Evolutionary conservation across 2,797 vertebrate genomes (phyloP).

Genomic region (Thalassophryne amazonica): DNA sequence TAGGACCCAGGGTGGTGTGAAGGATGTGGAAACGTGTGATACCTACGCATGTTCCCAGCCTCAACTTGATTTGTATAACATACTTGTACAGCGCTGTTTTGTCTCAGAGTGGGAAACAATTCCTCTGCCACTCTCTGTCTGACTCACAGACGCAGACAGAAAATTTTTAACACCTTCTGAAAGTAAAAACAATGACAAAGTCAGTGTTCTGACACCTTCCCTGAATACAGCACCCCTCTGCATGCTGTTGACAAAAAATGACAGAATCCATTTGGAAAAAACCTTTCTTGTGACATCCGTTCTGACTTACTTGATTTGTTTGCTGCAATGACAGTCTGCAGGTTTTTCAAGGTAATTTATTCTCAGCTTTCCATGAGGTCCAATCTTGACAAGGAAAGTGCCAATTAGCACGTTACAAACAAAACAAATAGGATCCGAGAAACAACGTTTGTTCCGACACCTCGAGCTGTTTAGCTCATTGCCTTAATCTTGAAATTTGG

Average conservation of each 20-base stretch:
- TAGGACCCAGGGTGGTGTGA: no score
- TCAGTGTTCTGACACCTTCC: slow-evolving; percentile 50
- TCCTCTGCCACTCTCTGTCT: slow-evolving; percentile 23
- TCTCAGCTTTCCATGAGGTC: slow-evolving; percentile 1
- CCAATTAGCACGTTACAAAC: background rate
- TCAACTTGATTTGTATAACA: no score
- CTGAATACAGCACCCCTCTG: slow-evolving; percentile 37
- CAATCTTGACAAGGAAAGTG: background rate
- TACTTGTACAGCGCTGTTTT: slow-evolving; percentile 45
- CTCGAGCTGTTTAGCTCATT: no score
- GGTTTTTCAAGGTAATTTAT: background rate
- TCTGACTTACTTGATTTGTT: slow-evolving; percentile 7
- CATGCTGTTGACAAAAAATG: slow-evolving; percentile 36
- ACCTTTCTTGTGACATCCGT: slow-evolving; percentile 2
- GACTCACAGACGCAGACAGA: slow-evolving; percentile 12
- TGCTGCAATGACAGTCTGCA: background rate
- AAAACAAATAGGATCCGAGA: no score
- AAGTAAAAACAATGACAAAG: slow-evolving; percentile 38
- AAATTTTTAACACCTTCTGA: slow-evolving; percentile 55
- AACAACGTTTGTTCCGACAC: no score
- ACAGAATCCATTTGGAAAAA: slow-evolving; percentile 24
- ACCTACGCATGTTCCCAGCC: no score
- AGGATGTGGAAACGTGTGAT: no score
- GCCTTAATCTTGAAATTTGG: no score
- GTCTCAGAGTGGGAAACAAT: slow-evolving; percentile 27